Conservation (phyloP, 1,140 invertebrate genomes). For the Zaprionus vittiger region DNA sequence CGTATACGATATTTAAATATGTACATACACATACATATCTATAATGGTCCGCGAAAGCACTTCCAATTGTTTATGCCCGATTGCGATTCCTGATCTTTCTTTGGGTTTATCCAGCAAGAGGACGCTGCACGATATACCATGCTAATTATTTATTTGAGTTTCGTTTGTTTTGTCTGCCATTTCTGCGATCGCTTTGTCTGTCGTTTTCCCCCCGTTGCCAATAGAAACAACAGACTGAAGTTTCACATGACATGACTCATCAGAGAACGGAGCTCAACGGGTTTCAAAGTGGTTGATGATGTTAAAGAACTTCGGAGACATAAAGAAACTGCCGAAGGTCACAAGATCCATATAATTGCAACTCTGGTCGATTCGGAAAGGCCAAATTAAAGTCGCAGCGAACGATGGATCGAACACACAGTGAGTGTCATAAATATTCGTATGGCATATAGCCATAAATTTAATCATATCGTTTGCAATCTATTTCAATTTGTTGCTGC, state of each 20-base stretch:
- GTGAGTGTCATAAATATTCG: conserved; percentile 63
- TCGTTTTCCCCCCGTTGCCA: conserved; percentile 19
- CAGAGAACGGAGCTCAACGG: neutral
- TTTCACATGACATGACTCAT: conserved; percentile 37
- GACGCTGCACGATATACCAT: conserved; percentile 8
- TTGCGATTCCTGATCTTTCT: conserved; percentile 38
- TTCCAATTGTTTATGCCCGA: conserved; percentile 53
- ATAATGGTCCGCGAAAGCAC: conserved; percentile 56
- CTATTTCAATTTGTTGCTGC: conserved; percentile 68
- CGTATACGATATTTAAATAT: conserved; percentile 19
- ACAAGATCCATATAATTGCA: conserved; percentile 24
- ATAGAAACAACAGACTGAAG: conserved; percentile 24
- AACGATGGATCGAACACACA: conserved; percentile 39
- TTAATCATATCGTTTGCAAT: conserved; percentile 69
- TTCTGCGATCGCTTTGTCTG: conserved; percentile 7
- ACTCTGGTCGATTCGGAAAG: conserved; percentile 8
- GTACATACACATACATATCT: neutral
- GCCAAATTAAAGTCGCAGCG: conserved; percentile 28
- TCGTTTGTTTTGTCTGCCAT: conserved; percentile 24
- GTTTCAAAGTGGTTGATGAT: conserved; percentile 14
- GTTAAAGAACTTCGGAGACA: conserved; percentile 34
- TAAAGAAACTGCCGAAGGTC: conserved; percentile 22
- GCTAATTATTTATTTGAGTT: conserved; percentile 38
- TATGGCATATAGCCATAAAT: conserved; percentile 63
- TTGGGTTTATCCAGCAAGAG: conserved; percentile 14